Percentiles rank a stretch among this genome's conserved stretches.
These are phyloP conservation scores for Sigmodon hispidus DNA, from an alignment of 2,113 vertebrate species.

Conservation along the genomic window DNA sequence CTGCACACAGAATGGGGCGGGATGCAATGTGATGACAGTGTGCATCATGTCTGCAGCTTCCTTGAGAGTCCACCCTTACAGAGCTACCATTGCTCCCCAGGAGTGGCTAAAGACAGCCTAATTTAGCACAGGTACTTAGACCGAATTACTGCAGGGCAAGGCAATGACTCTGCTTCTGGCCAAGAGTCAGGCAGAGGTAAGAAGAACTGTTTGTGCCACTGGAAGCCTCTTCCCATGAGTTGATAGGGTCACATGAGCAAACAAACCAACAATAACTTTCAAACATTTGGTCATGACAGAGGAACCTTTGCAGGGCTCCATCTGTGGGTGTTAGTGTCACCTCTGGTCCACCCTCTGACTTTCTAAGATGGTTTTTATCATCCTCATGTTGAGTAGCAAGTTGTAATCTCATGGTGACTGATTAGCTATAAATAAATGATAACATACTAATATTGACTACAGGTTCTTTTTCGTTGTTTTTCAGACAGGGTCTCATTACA, in stretches of 20 bases:
- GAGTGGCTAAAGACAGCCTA: background rate
- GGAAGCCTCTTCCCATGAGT: background rate
- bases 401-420: background rate
- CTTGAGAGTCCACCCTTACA: background rate
- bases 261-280: background rate
- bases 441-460: background rate
- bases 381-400: background rate
- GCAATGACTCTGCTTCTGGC: background rate
- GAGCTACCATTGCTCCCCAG: background rate
- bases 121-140: background rate
- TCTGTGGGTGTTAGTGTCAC: background rate
- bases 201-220: background rate
- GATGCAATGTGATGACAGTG: background rate
- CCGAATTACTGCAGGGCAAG: background rate
- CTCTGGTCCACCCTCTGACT: background rate
- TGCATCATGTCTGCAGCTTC: background rate
- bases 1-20: background rate
- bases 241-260: background rate
- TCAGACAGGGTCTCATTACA: background rate
- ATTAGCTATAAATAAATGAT: slow-evolving; percentile 2
- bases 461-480: background rate
- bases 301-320: background rate
- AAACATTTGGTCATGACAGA: background rate
- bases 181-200: background rate
- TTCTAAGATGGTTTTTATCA: background rate